Conservation (phyloP, 2,888 invertebrate genomes). For the Danaus chrysippus region DNA sequence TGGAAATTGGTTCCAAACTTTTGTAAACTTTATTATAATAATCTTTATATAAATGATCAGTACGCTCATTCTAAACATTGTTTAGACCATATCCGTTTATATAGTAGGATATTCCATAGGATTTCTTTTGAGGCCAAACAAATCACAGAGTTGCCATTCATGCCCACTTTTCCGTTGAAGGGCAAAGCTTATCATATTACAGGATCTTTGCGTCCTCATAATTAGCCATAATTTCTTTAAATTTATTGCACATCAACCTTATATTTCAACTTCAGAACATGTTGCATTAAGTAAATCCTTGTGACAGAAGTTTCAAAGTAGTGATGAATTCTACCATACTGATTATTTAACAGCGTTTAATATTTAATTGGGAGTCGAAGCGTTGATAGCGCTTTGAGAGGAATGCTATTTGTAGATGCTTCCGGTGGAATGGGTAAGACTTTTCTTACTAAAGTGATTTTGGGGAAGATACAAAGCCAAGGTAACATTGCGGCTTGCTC, state of each 20-base stretch:
- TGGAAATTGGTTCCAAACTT: conserved; percentile 12
- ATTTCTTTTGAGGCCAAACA: conserved; percentile 35
- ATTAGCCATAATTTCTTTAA: conserved; percentile 33
- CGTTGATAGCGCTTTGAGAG: conserved; percentile 14
- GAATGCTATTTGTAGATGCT: conserved; percentile 15
- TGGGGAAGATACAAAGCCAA: conserved; percentile 18
- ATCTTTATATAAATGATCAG: conserved; percentile 26
- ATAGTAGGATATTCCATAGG: conserved; percentile 33
- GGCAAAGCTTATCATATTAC: conserved; percentile 31
- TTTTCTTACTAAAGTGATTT: conserved; percentile 20
- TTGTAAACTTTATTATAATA: conserved; percentile 20
- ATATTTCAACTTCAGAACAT: conserved; percentile 32
- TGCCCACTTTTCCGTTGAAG: conserved; percentile 37
- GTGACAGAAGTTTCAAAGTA: conserved; percentile 27
- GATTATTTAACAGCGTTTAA: conserved; percentile 2
- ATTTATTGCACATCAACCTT: conserved; percentile 36
- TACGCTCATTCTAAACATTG: conserved; percentile 30
- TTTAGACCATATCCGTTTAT: conserved; percentile 27
- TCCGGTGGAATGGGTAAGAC: conserved; percentile 27
- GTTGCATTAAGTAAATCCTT: conserved; percentile 30
- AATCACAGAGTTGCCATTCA: conserved; percentile 30
- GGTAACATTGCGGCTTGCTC: conserved; percentile 26
- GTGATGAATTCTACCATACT: conserved; percentile 1
- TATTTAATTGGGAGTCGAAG: conserved; percentile 12
- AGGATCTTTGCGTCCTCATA: conserved; percentile 26